Base-by-base conservation (phyloP, 1,140 invertebrate genomes). In the Cardiocondyla obscurior region DNA sequence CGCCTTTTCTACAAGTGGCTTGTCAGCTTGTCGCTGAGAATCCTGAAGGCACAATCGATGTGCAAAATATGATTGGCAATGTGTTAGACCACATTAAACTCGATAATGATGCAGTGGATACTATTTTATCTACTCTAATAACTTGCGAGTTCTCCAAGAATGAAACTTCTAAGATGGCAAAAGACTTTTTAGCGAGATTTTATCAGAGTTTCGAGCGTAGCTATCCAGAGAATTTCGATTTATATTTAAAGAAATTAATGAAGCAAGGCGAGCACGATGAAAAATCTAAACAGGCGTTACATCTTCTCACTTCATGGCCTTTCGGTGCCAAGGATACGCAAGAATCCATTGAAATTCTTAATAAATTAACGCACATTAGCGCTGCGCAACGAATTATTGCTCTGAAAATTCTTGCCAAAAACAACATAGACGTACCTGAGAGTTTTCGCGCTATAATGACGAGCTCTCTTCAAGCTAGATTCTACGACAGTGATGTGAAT, bases 191-290 rank as follows among this genome's bases (percentile, higher is more conserved):
- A 10, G 76, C 85, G 89, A 14, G 85, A 81, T 16, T 95, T 91
- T 89, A 90, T 95, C 14, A 95, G 91, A 88, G 93, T 89, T 83
- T 96, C 1, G 96, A 97, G 90, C 93, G 88, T 62, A 95, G 95
- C 65, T 97, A 97, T 92, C 96, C 97, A 0, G 91, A 93, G 16
- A 94, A 93, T 30, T 97, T 97, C 88, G 97, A 97, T 85, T 92
- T 94, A 0, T 94, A 90, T 83, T 85, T 94, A 3, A 92, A 92
- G 55, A 89, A 88, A 5, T 25, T 93, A 0, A 93, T 93, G 88
- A 79, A 87, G 73, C 79, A 58, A 0, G 84, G 83, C 44, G 84
- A 90, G 8, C 81, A 58, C 4, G 83, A 90, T 6, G 28, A 83
- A 16, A 33, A 88, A 0, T 84, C 90, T 0, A 90, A 86, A 19